Evolutionary conservation across 2,113 vertebrate species (phyloP), one percentile per base, ranked within the genome.

Genomic region (Diadophis punctatus): DNA sequence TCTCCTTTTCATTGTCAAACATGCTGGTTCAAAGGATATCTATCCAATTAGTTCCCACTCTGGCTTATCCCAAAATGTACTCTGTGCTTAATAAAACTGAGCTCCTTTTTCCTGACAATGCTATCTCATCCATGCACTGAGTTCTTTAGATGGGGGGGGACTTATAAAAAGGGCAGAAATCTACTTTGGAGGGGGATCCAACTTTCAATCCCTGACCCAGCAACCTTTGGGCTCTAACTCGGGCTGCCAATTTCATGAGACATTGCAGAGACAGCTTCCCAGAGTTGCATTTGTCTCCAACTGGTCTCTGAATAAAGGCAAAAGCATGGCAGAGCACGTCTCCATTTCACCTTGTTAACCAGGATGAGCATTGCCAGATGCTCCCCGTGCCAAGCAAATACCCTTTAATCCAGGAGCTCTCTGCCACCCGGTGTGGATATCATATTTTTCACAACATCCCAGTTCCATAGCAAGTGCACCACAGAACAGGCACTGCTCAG

Each of bases 241-340:
- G 60, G 46, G 48, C 48, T 89, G 90, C 12, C 93, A 91, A 85
- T 87, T 90, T 84, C 52, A 86, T 74, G 25, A 34, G 80, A 86
- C 39, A 30, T 51, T 52, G 53, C 58, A 20, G 27, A 27, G 12
- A 89, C 86, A 18, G 48, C 74, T 1, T 48, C 90, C 80, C 87
- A 56, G 56, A 23, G 8, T 0, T 80, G 93, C 55, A 91, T 63
- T 89, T 84, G 63, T 48, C 93, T 86, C 90, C 80, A 84, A 43
- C 90, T 91, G 90, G 27, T 89, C 86, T 25, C 46, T 53, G 53
- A 22, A 55, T 68, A 14, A 3, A 20, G 89, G n/a, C 88, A 90
- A 93, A 90, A 86, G 90, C 88, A 93, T 90, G n/a, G 51, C 23
- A 39, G 27, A 86, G 88, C 92, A 93, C 88, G 55, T 93, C 86